These are phyloP conservation scores for Neelides sp. DNA, from an alignment of 1,140 invertebrate species.

Conservation along the genomic window DNA sequence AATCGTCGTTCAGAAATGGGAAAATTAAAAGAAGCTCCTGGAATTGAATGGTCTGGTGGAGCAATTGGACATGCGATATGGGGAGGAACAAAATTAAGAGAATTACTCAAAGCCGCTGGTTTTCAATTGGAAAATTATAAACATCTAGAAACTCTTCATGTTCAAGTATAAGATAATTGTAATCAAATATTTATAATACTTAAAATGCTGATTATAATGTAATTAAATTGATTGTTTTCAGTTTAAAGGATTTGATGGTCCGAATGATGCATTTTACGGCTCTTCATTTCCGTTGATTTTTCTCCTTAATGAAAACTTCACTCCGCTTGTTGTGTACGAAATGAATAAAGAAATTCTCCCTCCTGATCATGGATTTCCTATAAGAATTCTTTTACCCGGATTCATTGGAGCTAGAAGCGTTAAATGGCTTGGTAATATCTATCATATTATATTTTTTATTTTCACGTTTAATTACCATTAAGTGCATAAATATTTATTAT, in stretches of 20 bases:
- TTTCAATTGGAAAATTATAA: slow-evolving; percentile 33
- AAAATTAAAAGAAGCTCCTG: slow-evolving; percentile 29
- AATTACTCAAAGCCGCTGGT: slow-evolving; percentile 35
- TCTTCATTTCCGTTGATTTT: slow-evolving; percentile 80
- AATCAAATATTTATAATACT: not conserved
- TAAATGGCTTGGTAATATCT: slow-evolving; percentile 59
- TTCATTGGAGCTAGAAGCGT: slow-evolving; percentile 66
- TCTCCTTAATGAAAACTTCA: slow-evolving; percentile 62
- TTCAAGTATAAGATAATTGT: slow-evolving; percentile 40
- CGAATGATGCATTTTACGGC: slow-evolving; percentile 65
- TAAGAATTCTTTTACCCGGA: slow-evolving; percentile 47
- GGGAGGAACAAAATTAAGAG: slow-evolving; percentile 42
- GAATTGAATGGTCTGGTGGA: slow-evolving; percentile 45
- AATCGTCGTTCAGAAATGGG: slow-evolving; percentile 47
- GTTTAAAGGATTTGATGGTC: slow-evolving; percentile 84
- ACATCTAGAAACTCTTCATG: slow-evolving; percentile 56
- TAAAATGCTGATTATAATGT: not conserved
- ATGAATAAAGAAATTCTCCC: slow-evolving; percentile 50
- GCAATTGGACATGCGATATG: slow-evolving; percentile 51
- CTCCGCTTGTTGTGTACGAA: slow-evolving; percentile 52
- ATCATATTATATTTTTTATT: no score
- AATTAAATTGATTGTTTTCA: slow-evolving; percentile 33
- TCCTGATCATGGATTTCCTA: slow-evolving; percentile 46
- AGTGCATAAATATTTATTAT: not conserved
- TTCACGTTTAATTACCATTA: not conserved